Base-by-base conservation (phyloP, 2,888 invertebrate genomes). In the Hylaea fasciaria region DNA sequence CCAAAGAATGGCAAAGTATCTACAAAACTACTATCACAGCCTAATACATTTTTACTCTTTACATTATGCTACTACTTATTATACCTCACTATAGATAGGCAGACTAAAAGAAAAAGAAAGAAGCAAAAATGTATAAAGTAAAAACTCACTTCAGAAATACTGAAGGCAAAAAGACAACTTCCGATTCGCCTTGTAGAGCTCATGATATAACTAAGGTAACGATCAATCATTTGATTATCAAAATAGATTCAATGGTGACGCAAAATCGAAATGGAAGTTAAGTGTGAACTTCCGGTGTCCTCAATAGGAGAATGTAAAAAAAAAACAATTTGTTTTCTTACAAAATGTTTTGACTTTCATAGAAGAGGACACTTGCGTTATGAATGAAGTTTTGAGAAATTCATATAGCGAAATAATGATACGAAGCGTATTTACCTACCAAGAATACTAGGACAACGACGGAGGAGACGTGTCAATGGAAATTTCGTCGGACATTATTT, bases 301-400 rank as follows among this genome's bases (percentile, higher is more conserved):
- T 48, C 51, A 67, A 74, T 70, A 62, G 66, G 64, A 67, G 68
- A 77, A 81, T 67, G 65, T 66, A 64, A 74, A 73, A 57, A 48
- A 73, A 66, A 73, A 69, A 81, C 83, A 82, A 87, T 85, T 88
- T 84, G 83, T 77, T 71, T 70, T 69, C 65, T 73, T 68, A 69
- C 71, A 69, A 70, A 86, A 89, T 91, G 82, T 91, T 91, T 87
- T 91, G 91, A 91, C 89, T 85, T 62, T 65, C 57, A 59, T 57
- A 64, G 58, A 14, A 51, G 59, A 29, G 72, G 71, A 83, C 87
- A 88, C 86, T 89, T 89, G 89, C 76, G 65, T 63, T 37, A 12
- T 75, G 71, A 85, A 86, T 76, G 67, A 77, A 80, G 70, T 86
- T 85, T 82, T 71, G 62, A 77, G 86, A 87, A 87, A 76, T 73